These are phyloP conservation scores for Pogonus chalceus DNA, from an alignment of 1,140 invertebrate genomes.

Conservation along the genomic window DNA sequence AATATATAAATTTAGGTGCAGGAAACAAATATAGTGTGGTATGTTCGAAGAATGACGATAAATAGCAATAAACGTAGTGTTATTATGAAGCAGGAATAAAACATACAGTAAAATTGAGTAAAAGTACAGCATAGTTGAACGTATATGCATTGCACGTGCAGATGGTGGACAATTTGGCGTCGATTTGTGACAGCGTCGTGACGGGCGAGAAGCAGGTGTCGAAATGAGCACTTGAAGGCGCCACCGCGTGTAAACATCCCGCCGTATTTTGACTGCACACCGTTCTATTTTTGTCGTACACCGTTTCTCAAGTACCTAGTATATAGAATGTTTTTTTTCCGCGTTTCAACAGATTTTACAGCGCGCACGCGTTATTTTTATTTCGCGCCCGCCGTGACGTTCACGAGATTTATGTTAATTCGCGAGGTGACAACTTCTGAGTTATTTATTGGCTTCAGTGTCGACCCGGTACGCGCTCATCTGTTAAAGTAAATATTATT, in stretches of 20 bases:
- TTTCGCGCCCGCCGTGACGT: background rate
- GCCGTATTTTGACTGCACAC: slow-evolving; percentile 18
- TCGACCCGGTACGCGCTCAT: background rate
- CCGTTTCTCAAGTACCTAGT: too few species aligned
- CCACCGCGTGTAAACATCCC: slow-evolving; percentile 19
- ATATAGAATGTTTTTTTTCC: too few species aligned
- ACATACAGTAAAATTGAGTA: too few species aligned
- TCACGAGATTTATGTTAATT: slow-evolving; percentile 1
- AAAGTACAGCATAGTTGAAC: too few species aligned
- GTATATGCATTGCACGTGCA: slow-evolving; percentile 5
- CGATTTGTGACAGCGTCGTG: slow-evolving; percentile 17
- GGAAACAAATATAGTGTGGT: too few species aligned
- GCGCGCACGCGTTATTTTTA: background rate
- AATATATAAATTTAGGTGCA: too few species aligned
- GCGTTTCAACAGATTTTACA: too few species aligned
- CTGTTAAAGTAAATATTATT: slow-evolving; percentile 8
- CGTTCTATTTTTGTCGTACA: too few species aligned
- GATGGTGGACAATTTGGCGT: background rate
- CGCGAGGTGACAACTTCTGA: background rate
- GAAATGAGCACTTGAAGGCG: slow-evolving; percentile 21
- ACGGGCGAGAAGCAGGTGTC: slow-evolving; percentile 22
- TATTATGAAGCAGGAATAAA: too few species aligned
- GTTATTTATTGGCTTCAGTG: slow-evolving; percentile 1
- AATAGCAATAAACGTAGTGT: too few species aligned
- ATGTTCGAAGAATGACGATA: too few species aligned